A percentile compares a stretch with the other conserved stretches of the same genome.
These are phyloP conservation scores for Sebastes diaconus DNA, from an alignment of 2,797 vertebrate species.

Conservation along the genomic window DNA sequence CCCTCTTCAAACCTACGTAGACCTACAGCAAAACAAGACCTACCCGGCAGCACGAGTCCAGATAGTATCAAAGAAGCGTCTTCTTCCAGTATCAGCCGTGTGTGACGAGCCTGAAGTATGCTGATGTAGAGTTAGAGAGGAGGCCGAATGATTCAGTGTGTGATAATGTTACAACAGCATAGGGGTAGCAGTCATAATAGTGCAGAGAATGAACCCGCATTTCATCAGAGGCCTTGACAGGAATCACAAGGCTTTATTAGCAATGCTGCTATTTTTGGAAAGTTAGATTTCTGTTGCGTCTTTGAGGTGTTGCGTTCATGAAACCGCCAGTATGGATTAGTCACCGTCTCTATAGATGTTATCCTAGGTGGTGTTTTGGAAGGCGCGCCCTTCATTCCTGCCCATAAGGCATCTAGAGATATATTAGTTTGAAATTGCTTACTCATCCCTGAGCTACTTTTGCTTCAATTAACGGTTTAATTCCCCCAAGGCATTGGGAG, in stretches of 20 bases:
- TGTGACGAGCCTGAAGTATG: conserved; percentile 24
- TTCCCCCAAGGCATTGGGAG: background rate
- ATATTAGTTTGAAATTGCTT: conserved; percentile 2
- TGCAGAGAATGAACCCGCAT: conserved; percentile 13
- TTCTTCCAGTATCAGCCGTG: conserved; percentile 17
- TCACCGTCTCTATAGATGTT: conserved; percentile 36
- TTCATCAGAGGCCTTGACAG: conserved; percentile 18
- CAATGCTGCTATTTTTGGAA: conserved; percentile 58
- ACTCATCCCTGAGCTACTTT: background rate
- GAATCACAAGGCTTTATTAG: conserved; percentile 42
- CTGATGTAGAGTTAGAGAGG: background rate
- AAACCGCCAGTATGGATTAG: conserved; percentile 33
- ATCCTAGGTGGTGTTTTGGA: conserved; percentile 15
- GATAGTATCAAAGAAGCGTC: conserved; percentile 49
- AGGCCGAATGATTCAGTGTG: conserved; percentile 4
- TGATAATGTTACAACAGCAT: conserved; percentile 37
- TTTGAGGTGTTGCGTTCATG: conserved; percentile 16
- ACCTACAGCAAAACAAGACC: background rate
- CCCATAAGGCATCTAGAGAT: conserved; percentile 1
- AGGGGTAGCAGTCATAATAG: conserved; percentile 31
- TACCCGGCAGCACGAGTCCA: background rate
- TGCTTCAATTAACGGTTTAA: background rate
- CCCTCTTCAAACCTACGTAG: background rate
- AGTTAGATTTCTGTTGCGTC: conserved; percentile 32
- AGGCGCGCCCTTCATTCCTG: conserved; percentile 17